Conservation (phyloP, 2,113 vertebrate genomes). For the Prionailurus bengalensis region DNA sequence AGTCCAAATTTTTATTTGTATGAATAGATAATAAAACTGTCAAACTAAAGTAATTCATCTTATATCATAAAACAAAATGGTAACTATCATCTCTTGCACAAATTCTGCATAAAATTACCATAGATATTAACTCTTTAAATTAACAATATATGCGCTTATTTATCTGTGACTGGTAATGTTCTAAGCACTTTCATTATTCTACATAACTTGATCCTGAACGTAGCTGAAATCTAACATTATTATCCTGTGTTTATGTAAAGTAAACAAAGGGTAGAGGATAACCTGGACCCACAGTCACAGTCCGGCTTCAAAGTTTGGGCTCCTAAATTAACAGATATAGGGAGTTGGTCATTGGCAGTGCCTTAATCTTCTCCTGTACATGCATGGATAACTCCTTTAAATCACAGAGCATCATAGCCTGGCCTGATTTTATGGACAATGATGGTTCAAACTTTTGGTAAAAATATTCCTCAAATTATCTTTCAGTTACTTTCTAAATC, state of each 20-base stretch:
- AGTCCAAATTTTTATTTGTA: not conserved
- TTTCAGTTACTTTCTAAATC: not conserved
- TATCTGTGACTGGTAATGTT: not conserved
- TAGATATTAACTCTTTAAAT: not conserved
- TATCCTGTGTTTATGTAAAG: not conserved
- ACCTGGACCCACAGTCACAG: not conserved
- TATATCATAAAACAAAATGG: not conserved
- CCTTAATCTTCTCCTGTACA: too few relatives aligned
- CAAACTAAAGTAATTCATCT: not conserved
- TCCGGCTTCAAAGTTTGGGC: not conserved
- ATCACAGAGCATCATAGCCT: fast-evolving
- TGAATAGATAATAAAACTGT: not conserved
- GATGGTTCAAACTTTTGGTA: not conserved
- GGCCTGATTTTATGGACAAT: fast-evolving
- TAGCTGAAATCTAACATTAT: not conserved
- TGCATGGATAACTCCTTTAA: fast-evolving
- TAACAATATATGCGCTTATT: not conserved
- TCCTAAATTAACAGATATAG: not conserved
- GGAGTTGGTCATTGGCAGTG: fast-evolving
- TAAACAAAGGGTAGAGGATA: not conserved
- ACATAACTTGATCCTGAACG: not conserved
- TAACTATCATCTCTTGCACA: not conserved
- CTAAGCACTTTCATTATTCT: not conserved
- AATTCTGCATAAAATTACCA: not conserved
- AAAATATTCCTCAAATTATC: not conserved